Conservation (phyloP, 2,888 invertebrate species). For the Drosophila anceps region DNA sequence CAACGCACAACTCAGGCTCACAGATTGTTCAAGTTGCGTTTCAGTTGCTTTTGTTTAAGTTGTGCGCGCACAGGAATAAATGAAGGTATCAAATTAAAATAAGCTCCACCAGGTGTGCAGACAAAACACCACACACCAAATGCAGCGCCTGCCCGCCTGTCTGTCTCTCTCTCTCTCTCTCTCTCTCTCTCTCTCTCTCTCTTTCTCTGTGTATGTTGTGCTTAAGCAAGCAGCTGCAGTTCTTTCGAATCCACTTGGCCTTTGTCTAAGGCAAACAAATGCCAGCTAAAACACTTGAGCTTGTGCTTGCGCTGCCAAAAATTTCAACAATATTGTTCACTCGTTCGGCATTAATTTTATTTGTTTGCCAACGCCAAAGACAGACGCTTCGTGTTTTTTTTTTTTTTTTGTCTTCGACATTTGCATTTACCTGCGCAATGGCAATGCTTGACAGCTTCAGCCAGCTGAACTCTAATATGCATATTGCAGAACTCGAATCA, state of each 20-base stretch:
- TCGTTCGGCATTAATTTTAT: conserved; percentile 62
- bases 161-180: not conserved
- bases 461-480: not conserved
- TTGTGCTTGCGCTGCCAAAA: conserved; percentile 20
- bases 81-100: conserved; percentile 81
- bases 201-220: conserved; percentile 34
- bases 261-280: conserved; percentile 65
- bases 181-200: not conserved
- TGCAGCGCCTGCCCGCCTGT: not conserved
- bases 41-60: conserved; percentile 77
- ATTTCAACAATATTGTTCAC: conserved; percentile 44
- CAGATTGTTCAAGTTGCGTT: conserved; percentile 31
- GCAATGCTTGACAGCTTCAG: not conserved
- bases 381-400: not conserved
- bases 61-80: conserved; percentile 63
- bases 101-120: conserved; percentile 59
- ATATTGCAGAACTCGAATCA: not conserved
- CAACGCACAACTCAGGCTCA: conserved; percentile 20
- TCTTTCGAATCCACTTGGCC: conserved; percentile 54
- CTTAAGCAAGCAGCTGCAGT: conserved; percentile 63
- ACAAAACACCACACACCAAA: conserved; percentile 21
- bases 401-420: conserved; percentile 19
- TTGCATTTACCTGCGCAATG: conserved; percentile 34
- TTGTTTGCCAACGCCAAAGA: conserved; percentile 54
- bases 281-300: conserved; percentile 29